phyloP scores from a whole-genome alignment of 2,113 vertebrate species.

The Tupaia tana region DNA sequence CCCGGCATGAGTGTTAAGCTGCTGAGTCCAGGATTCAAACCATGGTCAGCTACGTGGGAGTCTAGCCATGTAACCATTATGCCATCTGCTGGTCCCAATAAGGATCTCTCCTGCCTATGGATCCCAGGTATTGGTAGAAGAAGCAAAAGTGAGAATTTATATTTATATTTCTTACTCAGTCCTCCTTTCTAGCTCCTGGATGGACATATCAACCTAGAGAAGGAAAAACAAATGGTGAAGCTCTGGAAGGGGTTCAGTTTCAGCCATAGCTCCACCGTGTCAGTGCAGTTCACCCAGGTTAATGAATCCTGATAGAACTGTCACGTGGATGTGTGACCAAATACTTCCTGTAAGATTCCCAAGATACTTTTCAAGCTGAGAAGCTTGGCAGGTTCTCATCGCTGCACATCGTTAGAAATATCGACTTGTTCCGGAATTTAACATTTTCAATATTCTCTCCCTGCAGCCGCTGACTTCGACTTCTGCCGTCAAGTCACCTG shows the following conservation, averaged over 20 bases:
- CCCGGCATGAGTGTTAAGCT: no score
- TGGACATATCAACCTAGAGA: not conserved
- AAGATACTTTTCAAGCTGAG: not conserved
- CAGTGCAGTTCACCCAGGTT: not conserved
- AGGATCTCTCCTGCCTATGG: not conserved
- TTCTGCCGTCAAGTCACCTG: constrained; percentile 15
- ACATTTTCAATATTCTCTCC: not conserved
- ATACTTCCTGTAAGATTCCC: not conserved
- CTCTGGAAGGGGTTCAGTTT: not conserved
- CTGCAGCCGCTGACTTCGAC: constrained; percentile 1
- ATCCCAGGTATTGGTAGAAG: not conserved
- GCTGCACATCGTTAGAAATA: not conserved
- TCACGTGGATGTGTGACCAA: not conserved
- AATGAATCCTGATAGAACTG: not conserved
- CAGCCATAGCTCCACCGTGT: not conserved
- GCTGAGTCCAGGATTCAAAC: no score
- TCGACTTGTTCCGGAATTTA: not conserved
- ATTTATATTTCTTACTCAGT: not conserved
- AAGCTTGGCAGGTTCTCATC: not conserved
- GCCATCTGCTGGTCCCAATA: not conserved
- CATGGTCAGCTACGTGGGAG: no score
- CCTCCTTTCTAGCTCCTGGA: not conserved
- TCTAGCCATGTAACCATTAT: no score
- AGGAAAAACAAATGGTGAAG: not conserved
- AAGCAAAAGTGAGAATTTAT: not conserved